Conservation (phyloP, 2,113 vertebrate genomes). For the Xiphophorus hellerii region DNA sequence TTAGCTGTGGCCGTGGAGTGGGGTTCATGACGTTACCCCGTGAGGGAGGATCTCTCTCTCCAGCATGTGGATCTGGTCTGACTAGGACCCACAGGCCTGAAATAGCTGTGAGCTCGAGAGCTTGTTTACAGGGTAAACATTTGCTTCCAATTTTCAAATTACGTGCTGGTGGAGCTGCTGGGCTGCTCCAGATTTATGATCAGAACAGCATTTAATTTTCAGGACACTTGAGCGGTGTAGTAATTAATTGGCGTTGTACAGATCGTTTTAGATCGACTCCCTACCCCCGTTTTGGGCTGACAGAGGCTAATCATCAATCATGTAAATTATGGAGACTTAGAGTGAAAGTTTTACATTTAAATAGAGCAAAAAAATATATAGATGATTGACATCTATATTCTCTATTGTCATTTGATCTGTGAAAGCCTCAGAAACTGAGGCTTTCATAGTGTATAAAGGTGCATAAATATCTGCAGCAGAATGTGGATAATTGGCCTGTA, state of each 20-base stretch:
- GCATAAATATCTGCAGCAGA: too few species aligned
- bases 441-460: too few species aligned
- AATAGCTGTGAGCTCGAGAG: conserved; percentile 62
- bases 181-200: conserved; percentile 16
- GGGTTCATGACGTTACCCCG: conserved; percentile 47
- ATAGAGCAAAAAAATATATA: too few species aligned
- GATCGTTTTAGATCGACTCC: neutral
- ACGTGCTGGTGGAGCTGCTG: conserved; percentile 36
- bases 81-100: conserved; percentile 47
- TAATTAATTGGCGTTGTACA: neutral
- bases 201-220: neutral
- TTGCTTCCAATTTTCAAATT: conserved; percentile 69
- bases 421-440: too few species aligned
- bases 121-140: conserved; percentile 70
- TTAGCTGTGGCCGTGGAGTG: conserved; percentile 49
- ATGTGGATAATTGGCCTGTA: too few species aligned
- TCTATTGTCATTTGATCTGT: too few species aligned
- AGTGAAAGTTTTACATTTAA: too few species aligned
- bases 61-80: conserved; percentile 50
- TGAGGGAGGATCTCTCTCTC: conserved; percentile 33
- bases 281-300: neutral
- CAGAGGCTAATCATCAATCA: too few species aligned
- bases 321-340: too few species aligned
- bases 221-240: neutral
- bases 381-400: too few species aligned